phyloP scores from a whole-genome alignment of 2,113 vertebrate species.

The Pipra filicauda region DNA sequence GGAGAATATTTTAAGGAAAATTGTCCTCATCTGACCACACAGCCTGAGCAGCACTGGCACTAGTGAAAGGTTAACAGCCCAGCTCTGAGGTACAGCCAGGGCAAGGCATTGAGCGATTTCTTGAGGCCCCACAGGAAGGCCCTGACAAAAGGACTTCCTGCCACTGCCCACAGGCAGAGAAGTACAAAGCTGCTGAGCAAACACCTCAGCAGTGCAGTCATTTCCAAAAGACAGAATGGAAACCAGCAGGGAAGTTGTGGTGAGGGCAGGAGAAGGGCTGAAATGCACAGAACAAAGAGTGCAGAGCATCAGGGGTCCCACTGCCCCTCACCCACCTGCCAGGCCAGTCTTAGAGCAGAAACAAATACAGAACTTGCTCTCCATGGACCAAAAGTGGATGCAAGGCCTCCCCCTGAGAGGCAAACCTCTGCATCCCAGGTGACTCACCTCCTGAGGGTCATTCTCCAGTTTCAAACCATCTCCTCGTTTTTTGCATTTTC shows the following conservation, averaged over 20 bases:
- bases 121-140: background rate
- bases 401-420: background rate
- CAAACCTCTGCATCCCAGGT: background rate
- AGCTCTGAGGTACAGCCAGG: background rate
- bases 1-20: background rate
- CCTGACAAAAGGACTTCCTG: background rate
- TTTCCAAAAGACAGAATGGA: background rate
- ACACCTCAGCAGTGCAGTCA: background rate
- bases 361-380: background rate
- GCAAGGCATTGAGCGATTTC: background rate
- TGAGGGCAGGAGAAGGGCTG: background rate
- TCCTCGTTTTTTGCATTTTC: conserved; percentile 91
- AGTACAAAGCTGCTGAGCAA: background rate
- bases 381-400: background rate
- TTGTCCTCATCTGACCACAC: background rate
- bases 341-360: background rate
- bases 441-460: conserved; percentile 93
- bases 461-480: conserved; percentile 96
- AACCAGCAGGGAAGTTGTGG: background rate
- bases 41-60: background rate
- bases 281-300: background rate
- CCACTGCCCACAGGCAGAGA: background rate
- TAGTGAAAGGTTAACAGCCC: background rate
- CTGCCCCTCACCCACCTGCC: background rate
- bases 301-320: background rate